Percentiles rank a stretch among this genome's conserved stretches.
phyloP scores from a whole-genome alignment of 2,113 vertebrate species.

The Eolophus roseicapilla region DNA sequence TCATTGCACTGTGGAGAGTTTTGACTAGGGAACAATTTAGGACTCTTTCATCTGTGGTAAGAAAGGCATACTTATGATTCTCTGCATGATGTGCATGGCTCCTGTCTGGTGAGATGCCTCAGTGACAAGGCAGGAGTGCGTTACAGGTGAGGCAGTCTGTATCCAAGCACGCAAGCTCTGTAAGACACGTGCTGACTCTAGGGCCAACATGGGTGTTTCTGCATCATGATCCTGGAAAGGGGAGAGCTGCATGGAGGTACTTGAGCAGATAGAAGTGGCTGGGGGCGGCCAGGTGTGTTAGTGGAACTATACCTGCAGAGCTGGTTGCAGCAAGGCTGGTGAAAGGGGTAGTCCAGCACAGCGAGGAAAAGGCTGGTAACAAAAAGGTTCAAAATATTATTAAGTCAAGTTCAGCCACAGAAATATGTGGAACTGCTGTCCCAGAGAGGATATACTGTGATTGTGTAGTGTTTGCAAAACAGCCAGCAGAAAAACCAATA shows the following conservation, averaged over 20 bases:
- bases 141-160: neutral
- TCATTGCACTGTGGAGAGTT: neutral
- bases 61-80: neutral
- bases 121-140: neutral
- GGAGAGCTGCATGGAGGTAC: neutral
- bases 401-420: neutral
- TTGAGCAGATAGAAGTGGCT: neutral
- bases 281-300: neutral
- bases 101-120: fast-evolving
- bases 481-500: neutral
- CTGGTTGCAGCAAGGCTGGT: neutral
- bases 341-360: neutral
- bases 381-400: neutral
- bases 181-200: neutral
- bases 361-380: neutral
- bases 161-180: neutral
- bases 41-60: neutral
- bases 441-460: neutral
- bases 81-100: neutral
- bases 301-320: neutral
- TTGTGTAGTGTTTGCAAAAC: neutral
- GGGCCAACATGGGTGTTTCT: neutral
- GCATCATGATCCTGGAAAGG: neutral
- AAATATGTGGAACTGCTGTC: neutral
- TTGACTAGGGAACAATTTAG: neutral